These are phyloP conservation scores for Setophaga kirtlandii DNA, from an alignment of 2,113 vertebrate species.

Conservation along the genomic window DNA sequence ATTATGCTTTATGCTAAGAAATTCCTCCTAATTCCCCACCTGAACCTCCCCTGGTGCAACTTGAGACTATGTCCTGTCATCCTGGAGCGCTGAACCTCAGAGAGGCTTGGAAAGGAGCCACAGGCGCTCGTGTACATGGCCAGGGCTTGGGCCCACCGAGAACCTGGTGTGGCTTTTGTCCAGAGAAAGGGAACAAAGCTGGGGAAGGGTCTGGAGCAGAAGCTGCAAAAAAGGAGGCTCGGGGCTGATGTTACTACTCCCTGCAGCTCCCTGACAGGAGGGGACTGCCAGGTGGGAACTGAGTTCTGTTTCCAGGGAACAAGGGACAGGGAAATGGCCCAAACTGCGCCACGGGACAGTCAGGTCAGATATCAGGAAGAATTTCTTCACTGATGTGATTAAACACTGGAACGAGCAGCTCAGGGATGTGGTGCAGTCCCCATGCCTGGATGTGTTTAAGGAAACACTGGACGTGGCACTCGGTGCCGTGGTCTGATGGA, in stretches of 20 bases:
- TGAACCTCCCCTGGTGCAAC: neutral
- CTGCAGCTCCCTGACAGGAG: neutral
- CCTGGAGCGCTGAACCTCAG: rapidly evolving
- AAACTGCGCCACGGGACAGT: rapidly evolving
- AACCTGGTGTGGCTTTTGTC: rapidly evolving
- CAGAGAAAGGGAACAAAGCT: neutral
- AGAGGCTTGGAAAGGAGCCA: rapidly evolving
- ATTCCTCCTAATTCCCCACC: neutral
- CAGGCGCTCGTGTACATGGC: rapidly evolving
- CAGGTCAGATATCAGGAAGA: neutral
- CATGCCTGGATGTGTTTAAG: neutral
- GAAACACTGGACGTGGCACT: neutral
- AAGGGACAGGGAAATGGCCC: neutral
- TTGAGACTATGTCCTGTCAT: neutral
- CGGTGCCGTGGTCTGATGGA: neutral
- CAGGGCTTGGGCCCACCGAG: rapidly evolving
- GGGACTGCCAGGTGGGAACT: too few relatives aligned
- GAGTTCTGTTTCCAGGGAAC: neutral
- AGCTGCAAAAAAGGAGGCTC: neutral
- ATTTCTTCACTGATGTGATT: neutral
- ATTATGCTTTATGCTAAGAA: neutral
- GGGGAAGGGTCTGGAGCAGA: neutral
- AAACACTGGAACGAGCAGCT: neutral
- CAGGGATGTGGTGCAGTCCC: neutral
- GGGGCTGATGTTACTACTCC: neutral